Percentiles rank a stretch among this genome's conserved stretches.
These are phyloP conservation scores for Hapalemur alaotrensis DNA, from an alignment of 2,797 vertebrate species.

Conservation along the genomic window DNA sequence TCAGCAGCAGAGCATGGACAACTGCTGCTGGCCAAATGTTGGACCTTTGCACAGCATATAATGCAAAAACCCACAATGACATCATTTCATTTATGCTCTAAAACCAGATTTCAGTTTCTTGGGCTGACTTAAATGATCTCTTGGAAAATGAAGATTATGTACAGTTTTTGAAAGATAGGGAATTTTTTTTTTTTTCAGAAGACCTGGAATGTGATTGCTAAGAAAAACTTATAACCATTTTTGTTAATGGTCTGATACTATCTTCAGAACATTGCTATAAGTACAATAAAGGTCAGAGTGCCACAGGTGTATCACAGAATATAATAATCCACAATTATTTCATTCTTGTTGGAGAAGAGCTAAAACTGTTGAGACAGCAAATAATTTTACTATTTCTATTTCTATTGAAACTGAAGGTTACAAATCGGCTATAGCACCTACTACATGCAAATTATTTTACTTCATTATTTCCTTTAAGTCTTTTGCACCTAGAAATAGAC, in stretches of 20 bases:
- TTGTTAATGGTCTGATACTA: not conserved
- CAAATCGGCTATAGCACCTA: not conserved
- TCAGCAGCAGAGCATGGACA: not conserved
- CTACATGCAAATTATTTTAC: not conserved
- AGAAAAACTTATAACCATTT: not conserved
- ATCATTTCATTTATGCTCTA: not conserved
- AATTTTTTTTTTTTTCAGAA: not conserved
- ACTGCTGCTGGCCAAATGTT: not conserved
- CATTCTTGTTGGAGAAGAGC: slow-evolving; percentile 24
- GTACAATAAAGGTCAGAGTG: not conserved
- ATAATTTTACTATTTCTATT: not conserved
- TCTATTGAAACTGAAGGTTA: not conserved
- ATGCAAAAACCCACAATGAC: not conserved
- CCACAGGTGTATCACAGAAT: not conserved
- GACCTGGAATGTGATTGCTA: not conserved
- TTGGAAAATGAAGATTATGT: not conserved
- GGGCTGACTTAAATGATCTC: not conserved
- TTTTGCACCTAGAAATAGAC: not conserved
- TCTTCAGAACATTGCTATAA: not conserved
- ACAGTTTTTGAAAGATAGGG: not conserved
- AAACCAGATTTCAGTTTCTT: not conserved
- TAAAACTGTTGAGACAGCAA: not conserved
- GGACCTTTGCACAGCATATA: not conserved
- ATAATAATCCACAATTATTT: not conserved
- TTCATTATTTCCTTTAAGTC: not conserved